Evolutionary conservation across 2,888 invertebrate species (phyloP), one percentile per base, ranked within the genome.

Genomic region (Mythimna impura): DNA sequence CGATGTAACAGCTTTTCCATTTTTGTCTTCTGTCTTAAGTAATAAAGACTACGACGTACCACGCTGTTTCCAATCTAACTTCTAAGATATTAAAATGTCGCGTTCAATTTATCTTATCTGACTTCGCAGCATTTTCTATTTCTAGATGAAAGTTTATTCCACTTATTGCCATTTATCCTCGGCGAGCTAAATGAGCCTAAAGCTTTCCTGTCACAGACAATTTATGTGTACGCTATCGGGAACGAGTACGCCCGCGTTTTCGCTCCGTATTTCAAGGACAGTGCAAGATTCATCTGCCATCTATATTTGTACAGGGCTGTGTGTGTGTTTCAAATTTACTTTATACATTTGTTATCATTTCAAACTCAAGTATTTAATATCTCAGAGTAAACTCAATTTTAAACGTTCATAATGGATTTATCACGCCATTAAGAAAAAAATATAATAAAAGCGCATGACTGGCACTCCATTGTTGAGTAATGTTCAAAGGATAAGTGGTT

Each of bases 111-210:
- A 73, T 68, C 70, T 82, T 71, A 82, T 78, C 73, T 73, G 71
- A 34, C 60, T 71, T 68, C 65, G 43, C 36, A 69, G 62, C 70
- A 62, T 73, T 78, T 82, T 82, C 80, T 82, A 78, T 81, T 71
- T 83, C 72, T 80, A 80, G 72, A 75, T 76, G 80, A 76, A 80
- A 81, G 81, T 81, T 80, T 79, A 83, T 82, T 83, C 81, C 80
- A 83, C 83, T 82, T 83, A 81, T 83, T 83, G 80, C 83, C 83
- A 83, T 81, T 81, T 83, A 81, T 81, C 70, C 80, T 79, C 64
- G 50, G 80, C 80, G 75, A 75, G 83, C 80, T 82, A 81, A 81
- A 81, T 81, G 80, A 81, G 80, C 76, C 80, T 83, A 81, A 81
- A 81, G 81, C 81, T 80, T 75, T 58, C 67, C 83, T 83, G 81